Evolutionary conservation across 2,797 vertebrate species (phyloP).

Genomic region (Myotis myotis): DNA sequence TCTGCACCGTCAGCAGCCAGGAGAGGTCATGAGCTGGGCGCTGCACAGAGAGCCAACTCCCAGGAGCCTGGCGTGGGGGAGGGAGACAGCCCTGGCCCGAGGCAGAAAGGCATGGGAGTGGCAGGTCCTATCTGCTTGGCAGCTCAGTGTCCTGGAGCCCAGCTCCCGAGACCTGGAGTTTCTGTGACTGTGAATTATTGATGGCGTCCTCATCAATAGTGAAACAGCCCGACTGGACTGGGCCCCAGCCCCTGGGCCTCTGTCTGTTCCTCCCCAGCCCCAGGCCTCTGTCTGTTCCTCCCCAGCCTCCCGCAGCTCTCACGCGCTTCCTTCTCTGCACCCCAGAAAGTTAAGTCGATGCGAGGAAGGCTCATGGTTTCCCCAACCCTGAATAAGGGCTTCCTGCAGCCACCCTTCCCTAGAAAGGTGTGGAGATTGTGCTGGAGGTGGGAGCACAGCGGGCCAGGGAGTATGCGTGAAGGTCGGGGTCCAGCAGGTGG

Average conservation of each 20-base stretch:
- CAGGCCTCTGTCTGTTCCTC: too few relatives aligned
- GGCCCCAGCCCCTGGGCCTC: neutral
- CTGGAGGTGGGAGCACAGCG: neutral
- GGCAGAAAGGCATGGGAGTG: constrained; percentile 22
- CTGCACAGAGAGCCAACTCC: constrained; percentile 65
- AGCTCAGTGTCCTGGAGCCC: constrained; percentile 29
- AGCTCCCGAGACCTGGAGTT: constrained; percentile 33
- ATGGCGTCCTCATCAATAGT: constrained; percentile 63
- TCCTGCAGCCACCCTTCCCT: neutral
- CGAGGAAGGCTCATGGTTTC: neutral
- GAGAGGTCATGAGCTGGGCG: constrained; percentile 42
- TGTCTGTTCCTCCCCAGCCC: neutral
- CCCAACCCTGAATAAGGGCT: neutral
- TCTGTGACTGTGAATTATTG: constrained; percentile 70
- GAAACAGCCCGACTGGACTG: constrained; percentile 52
- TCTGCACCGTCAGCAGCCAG: constrained; percentile 29
- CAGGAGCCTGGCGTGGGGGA: neutral
- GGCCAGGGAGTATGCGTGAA: neutral
- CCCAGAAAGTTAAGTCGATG: neutral
- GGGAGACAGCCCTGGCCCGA: neutral
- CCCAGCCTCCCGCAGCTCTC: neutral
- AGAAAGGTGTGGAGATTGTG: neutral
- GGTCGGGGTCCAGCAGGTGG: neutral
- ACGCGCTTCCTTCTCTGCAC: neutral
- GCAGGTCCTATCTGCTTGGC: constrained; percentile 45